These are phyloP conservation scores for Cheilosia impressa DNA, from an alignment of 2,888 invertebrate species.

Conservation along the genomic window DNA sequence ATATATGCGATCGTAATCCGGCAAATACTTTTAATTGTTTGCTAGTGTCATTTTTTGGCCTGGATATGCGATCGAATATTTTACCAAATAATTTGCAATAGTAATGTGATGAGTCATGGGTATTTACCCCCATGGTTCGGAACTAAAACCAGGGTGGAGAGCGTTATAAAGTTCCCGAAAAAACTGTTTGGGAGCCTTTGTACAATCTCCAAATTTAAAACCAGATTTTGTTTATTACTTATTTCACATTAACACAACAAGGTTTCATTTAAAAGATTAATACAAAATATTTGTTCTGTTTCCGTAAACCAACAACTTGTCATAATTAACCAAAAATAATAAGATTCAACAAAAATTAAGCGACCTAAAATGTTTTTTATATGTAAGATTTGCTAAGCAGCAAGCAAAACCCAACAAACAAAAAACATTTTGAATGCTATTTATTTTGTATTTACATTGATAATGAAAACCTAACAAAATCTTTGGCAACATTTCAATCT, in stretches of 20 bases:
- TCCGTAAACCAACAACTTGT: conserved; percentile 19
- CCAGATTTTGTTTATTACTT: conserved; percentile 43
- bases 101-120: conserved; percentile 74
- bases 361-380: conserved; percentile 72
- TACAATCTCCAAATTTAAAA: conserved; percentile 58
- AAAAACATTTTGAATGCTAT: conserved; percentile 31
- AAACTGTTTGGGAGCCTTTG: conserved; percentile 24
- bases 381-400: conserved; percentile 52
- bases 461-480: conserved; percentile 6
- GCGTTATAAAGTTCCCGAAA: conserved; percentile 36
- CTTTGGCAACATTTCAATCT: conserved; percentile 13
- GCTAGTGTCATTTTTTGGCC: conserved; percentile 70
- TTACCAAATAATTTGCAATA: conserved; percentile 81
- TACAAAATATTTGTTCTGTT: conserved; percentile 75
- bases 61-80: conserved; percentile 79
- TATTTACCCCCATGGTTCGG: conserved; percentile 68
- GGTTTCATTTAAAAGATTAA: conserved; percentile 77
- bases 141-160: conserved; percentile 76
- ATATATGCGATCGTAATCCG: conserved; percentile 77
- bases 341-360: conserved; percentile 23
- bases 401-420: conserved; percentile 28
- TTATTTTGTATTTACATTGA: conserved; percentile 4
- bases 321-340: conserved; percentile 24
- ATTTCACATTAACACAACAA: conserved; percentile 64
- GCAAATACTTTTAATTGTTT: conserved; percentile 80